Conservation (phyloP, 2,888 invertebrate species). For the Cremastobaeus sp. region DNA sequence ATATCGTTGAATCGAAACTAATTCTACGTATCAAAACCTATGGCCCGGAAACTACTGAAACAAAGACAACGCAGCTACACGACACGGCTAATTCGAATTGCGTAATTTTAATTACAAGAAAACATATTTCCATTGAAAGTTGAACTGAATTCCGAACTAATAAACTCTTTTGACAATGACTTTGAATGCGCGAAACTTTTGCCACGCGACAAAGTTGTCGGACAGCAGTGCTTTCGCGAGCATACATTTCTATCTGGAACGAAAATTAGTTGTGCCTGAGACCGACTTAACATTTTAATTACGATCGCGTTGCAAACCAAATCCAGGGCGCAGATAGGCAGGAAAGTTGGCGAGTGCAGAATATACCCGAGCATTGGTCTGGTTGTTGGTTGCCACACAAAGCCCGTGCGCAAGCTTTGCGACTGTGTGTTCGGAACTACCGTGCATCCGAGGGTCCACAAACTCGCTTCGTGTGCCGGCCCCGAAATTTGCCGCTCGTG, state of each 20-base stretch:
- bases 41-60: no score
- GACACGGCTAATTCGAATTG: not conserved
- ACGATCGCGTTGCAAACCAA: slow-evolving; percentile 62
- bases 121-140: slow-evolving; percentile 27
- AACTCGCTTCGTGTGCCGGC: slow-evolving; percentile 68
- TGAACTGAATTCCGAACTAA: slow-evolving; percentile 26
- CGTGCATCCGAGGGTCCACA: slow-evolving; percentile 68
- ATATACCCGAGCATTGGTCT: slow-evolving; percentile 30
- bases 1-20: no score
- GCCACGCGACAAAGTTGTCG: slow-evolving; percentile 38
- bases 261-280: slow-evolving; percentile 68
- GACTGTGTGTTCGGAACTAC: slow-evolving; percentile 65
- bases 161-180: slow-evolving; percentile 52
- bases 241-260: slow-evolving; percentile 58
- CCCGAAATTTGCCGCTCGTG: slow-evolving; percentile 47
- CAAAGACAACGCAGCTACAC: slow-evolving; percentile 4
- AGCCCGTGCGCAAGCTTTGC: slow-evolving; percentile 49
- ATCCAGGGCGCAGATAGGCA: slow-evolving; percentile 48
- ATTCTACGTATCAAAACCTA: no score
- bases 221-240: slow-evolving; percentile 39
- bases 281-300: slow-evolving; percentile 74
- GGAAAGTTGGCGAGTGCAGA: slow-evolving; percentile 28
- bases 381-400: slow-evolving; percentile 58
- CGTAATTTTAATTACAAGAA: slow-evolving; percentile 36
- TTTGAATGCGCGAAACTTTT: slow-evolving; percentile 39